Evolutionary conservation across 2,113 vertebrate species (phyloP).

Genomic region (Ifrita kowaldi): DNA sequence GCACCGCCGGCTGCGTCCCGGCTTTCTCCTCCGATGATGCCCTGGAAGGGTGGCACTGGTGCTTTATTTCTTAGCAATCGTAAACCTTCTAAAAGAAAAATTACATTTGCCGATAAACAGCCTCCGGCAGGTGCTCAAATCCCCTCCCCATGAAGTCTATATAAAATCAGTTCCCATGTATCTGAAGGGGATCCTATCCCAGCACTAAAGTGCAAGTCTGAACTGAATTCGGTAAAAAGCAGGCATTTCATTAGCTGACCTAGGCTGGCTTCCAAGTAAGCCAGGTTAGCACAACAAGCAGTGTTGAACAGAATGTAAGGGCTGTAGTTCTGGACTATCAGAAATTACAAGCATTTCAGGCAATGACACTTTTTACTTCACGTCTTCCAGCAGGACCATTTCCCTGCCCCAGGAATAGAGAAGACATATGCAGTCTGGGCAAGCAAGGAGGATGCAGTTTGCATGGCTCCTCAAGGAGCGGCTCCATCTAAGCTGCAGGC

Average conservation of each 20-base stretch:
- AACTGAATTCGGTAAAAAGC: background rate
- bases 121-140: background rate
- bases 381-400: background rate
- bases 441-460: background rate
- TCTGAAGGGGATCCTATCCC: background rate
- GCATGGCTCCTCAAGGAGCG: rapidly evolving
- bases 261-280: background rate
- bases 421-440: rapidly evolving
- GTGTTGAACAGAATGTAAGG: rapidly evolving
- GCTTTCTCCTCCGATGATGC: rapidly evolving
- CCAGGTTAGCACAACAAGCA: background rate
- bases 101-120: background rate
- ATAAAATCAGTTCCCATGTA: background rate
- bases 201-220: background rate
- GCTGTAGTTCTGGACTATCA: background rate
- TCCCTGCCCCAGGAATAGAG: background rate
- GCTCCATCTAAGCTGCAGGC: background rate
- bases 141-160: background rate
- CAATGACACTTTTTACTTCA: background rate
- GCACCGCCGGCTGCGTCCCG: too few relatives aligned
- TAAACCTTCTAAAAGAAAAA: background rate
- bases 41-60: rapidly evolving
- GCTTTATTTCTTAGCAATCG: too few relatives aligned
- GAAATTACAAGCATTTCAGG: rapidly evolving
- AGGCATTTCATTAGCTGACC: background rate